phyloP scores from a whole-genome alignment of 2,888 invertebrate genomes.

The Galeruca laticollis region DNA sequence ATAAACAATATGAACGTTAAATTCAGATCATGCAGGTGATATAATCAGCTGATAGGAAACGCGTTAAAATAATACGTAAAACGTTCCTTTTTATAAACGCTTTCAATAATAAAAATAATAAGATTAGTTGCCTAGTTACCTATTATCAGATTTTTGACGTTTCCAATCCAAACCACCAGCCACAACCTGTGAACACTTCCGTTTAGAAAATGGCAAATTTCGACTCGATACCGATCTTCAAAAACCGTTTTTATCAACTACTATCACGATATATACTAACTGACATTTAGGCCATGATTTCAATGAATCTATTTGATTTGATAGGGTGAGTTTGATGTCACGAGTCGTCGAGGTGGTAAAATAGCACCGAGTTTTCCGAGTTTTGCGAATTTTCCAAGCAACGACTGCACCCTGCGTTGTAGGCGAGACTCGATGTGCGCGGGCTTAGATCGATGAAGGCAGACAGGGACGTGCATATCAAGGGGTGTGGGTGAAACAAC shows the following conservation, averaged over 20 bases:
- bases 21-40: too few relatives aligned
- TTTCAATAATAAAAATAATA: slow-evolving; percentile 1
- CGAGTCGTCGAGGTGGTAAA: slow-evolving; percentile 37
- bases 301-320: slow-evolving; percentile 9
- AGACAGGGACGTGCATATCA: slow-evolving; percentile 11
- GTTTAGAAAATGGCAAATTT: neutral
- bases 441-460: slow-evolving; percentile 34
- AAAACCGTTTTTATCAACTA: slow-evolving; percentile 4
- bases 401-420: slow-evolving; percentile 41
- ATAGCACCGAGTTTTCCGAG: slow-evolving; percentile 28
- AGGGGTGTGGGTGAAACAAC: neutral
- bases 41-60: too few relatives aligned
- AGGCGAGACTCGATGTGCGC: slow-evolving; percentile 20
- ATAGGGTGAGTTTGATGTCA: slow-evolving; percentile 14
- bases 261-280: neutral
- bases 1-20: too few relatives aligned
- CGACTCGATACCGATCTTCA: neutral
- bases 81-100: neutral
- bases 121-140: slow-evolving; percentile 22
- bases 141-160: slow-evolving; percentile 22
- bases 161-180: slow-evolving; percentile 16
- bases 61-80: too few relatives aligned
- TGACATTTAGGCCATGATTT: slow-evolving; percentile 22
- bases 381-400: slow-evolving; percentile 31
- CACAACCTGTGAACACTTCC: slow-evolving; percentile 28